Evolutionary conservation across 2,888 invertebrate species (phyloP).

Genomic region (Nephrocerus scutellatus): DNA sequence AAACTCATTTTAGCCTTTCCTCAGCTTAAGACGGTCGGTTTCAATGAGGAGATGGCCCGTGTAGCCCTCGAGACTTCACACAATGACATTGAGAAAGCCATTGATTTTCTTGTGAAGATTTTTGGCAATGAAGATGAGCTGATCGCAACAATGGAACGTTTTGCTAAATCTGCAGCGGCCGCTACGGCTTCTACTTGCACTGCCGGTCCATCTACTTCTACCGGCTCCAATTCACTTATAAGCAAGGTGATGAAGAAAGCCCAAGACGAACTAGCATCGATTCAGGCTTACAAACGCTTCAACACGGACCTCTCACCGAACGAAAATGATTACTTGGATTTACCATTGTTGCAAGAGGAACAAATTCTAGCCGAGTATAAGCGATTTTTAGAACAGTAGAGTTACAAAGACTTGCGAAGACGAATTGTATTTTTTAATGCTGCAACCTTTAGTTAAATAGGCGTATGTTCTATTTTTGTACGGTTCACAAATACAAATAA

Average conservation of each 20-base stretch:
- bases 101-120: slow-evolving; percentile 53
- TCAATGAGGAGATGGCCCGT: slow-evolving; percentile 50
- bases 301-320: slow-evolving; percentile 51
- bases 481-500: too few relatives aligned
- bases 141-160: slow-evolving; percentile 33
- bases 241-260: slow-evolving; percentile 29
- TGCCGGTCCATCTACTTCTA: slow-evolving; percentile 29
- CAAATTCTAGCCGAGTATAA: slow-evolving; percentile 61
- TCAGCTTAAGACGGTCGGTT: slow-evolving; percentile 53
- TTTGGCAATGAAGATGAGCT: slow-evolving; percentile 33
- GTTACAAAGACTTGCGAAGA: too few relatives aligned
- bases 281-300: slow-evolving; percentile 54
- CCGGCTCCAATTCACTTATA: slow-evolving; percentile 23
- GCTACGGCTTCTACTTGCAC: slow-evolving; percentile 27
- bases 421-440: too few relatives aligned
- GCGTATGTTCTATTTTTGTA: too few relatives aligned
- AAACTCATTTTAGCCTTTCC: slow-evolving; percentile 50
- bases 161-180: slow-evolving; percentile 21
- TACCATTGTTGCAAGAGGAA: slow-evolving; percentile 63
- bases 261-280: slow-evolving; percentile 32
- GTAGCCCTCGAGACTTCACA: slow-evolving; percentile 51
- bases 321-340: slow-evolving; percentile 69
- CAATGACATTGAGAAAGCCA: slow-evolving; percentile 54
- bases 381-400: slow-evolving; percentile 49
- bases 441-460: too few relatives aligned